phyloP scores from a whole-genome alignment of 1,140 invertebrate species.

The Idris sp. region DNA sequence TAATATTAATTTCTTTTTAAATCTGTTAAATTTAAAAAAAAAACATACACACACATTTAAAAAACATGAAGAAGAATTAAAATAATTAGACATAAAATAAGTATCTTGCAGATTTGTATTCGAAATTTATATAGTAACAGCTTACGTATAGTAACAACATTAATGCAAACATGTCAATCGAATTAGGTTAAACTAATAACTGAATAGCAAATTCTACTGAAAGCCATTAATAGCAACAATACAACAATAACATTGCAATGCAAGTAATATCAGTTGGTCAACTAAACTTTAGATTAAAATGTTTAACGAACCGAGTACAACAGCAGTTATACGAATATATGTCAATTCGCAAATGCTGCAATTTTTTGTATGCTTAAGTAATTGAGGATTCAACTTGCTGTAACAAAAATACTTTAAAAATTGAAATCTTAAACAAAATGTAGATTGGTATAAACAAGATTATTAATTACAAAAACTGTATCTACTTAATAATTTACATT shows the following conservation, averaged over 20 bases:
- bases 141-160: slow-evolving; percentile 28
- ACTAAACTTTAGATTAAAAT: slow-evolving; percentile 39
- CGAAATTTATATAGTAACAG: slow-evolving; percentile 5
- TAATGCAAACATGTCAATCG: slow-evolving; percentile 20
- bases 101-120: slow-evolving; percentile 15
- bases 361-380: not conserved
- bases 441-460: too few species aligned
- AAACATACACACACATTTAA: too few species aligned
- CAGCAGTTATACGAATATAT: slow-evolving; percentile 11
- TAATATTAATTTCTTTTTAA: too few species aligned
- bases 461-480: too few species aligned
- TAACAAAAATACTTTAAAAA: too few species aligned
- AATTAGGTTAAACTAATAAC: slow-evolving; percentile 40
- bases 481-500: too few species aligned
- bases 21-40: too few species aligned
- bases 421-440: too few species aligned
- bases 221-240: slow-evolving; percentile 33
- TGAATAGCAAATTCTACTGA: slow-evolving; percentile 13
- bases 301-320: slow-evolving; percentile 20
- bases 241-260: not conserved
- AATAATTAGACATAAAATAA: too few species aligned
- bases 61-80: too few species aligned
- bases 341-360: slow-evolving; percentile 8
- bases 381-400: too few species aligned
- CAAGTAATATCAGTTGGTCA: slow-evolving; percentile 19